Percentiles rank a stretch among this genome's conserved stretches.
These are phyloP conservation scores for Colossoma macropomum DNA, from an alignment of 2,113 vertebrate genomes.

Conservation along the genomic window DNA sequence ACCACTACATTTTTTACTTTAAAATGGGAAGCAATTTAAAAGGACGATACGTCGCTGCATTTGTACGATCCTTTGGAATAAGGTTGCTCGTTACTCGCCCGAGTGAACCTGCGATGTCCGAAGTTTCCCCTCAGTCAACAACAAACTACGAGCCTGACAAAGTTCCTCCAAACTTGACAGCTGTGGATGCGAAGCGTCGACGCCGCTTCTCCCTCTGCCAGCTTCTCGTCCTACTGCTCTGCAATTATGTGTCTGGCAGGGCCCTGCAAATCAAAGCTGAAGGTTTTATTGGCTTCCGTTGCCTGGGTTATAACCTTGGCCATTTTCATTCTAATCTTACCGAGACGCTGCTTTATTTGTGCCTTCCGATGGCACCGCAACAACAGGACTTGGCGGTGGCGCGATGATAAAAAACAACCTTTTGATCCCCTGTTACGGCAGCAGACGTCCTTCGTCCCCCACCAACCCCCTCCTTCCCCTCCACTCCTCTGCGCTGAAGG, in stretches of 20 bases:
- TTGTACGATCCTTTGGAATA: neutral
- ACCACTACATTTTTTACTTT: too few relatives aligned
- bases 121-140: neutral
- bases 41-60: neutral
- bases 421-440: conserved; percentile 28
- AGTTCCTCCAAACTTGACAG: conserved; percentile 49
- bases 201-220: conserved; percentile 32
- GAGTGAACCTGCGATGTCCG: too few relatives aligned
- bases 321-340: conserved; percentile 53
- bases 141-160: conserved; percentile 37
- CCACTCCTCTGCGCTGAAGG: conserved; percentile 31
- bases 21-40: conserved; percentile 17
- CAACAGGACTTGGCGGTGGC: conserved; percentile 21
- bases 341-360: conserved; percentile 33
- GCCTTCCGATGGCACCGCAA: conserved; percentile 22
- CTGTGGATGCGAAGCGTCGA: conserved; percentile 37
- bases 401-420: conserved; percentile 31
- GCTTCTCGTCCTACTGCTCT: conserved; percentile 34
- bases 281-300: conserved; percentile 61
- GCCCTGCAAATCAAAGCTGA: conserved; percentile 57
- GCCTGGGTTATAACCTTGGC: conserved; percentile 56
- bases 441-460: neutral
- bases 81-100: too few relatives aligned
- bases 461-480: neutral
- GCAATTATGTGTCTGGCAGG: conserved; percentile 52